Conservation (phyloP, 2,113 vertebrate species). For the Myiozetetes cayanensis region DNA sequence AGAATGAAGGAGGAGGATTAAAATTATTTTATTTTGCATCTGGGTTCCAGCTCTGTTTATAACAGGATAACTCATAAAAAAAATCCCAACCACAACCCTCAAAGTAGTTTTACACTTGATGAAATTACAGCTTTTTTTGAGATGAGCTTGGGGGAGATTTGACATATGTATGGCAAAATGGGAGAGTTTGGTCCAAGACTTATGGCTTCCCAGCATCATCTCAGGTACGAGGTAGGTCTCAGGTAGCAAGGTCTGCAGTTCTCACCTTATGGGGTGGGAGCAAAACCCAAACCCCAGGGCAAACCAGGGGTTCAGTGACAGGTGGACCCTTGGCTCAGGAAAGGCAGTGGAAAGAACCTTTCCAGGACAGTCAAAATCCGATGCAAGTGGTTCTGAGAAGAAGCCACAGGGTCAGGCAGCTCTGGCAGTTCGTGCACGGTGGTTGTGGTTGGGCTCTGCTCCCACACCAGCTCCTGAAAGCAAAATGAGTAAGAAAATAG, state of each 20-base stretch:
- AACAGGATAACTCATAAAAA: neutral
- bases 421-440: fast-evolving
- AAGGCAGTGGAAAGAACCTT: neutral
- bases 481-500: neutral
- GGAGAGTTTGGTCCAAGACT: neutral
- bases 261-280: fast-evolving
- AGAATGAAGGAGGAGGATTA: neutral
- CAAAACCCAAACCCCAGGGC: neutral
- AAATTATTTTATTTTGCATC: neutral
- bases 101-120: neutral
- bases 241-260: neutral
- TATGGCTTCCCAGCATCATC: neutral
- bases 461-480: neutral
- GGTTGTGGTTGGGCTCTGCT: neutral
- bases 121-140: neutral
- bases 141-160: neutral
- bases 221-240: neutral
- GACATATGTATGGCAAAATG: neutral
- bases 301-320: neutral
- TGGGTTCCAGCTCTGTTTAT: neutral
- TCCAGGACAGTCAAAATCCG: neutral
- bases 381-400: neutral
- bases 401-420: fast-evolving
- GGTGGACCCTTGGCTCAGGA: neutral
- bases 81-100: neutral